Conservation (phyloP, 2,113 vertebrate genomes). For the Psittacula cyanocephala region DNA sequence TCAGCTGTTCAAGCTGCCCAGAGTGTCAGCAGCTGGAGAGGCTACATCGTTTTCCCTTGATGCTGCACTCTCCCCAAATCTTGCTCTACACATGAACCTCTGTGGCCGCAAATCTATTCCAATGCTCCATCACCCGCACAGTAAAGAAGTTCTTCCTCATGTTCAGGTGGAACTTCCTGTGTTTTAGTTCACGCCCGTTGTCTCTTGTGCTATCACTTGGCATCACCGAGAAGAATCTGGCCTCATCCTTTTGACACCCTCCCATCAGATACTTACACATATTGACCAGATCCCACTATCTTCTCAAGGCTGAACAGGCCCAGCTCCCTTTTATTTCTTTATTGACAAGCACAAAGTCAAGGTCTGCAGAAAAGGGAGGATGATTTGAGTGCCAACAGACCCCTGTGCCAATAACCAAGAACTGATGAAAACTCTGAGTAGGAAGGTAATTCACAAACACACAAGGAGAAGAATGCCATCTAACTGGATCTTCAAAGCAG, state of each 20-base stretch:
- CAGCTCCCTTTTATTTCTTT: neutral
- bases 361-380: neutral
- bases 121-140: neutral
- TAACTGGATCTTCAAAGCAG: constrained; percentile 47
- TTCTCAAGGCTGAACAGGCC: neutral
- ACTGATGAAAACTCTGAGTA: neutral
- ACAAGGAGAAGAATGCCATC: constrained; percentile 34
- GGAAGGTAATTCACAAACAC: neutral
- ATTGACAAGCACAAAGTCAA: neutral
- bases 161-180: neutral
- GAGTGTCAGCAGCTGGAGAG: neutral
- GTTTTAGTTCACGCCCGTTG: neutral
- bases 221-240: neutral
- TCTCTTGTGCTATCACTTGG: neutral
- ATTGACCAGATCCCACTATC: neutral
- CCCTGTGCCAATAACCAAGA: neutral
- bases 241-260: neutral
- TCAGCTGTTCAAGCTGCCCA: neutral
- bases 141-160: neutral
- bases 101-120: neutral
- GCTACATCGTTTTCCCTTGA: neutral
- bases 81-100: neutral
- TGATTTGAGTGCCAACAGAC: neutral
- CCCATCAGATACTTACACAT: neutral
- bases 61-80: neutral